Evolutionary conservation across 2,797 vertebrate genomes (phyloP), one percentile per base, ranked within the genome.

Genomic region (Chrysocyon brachyurus): DNA sequence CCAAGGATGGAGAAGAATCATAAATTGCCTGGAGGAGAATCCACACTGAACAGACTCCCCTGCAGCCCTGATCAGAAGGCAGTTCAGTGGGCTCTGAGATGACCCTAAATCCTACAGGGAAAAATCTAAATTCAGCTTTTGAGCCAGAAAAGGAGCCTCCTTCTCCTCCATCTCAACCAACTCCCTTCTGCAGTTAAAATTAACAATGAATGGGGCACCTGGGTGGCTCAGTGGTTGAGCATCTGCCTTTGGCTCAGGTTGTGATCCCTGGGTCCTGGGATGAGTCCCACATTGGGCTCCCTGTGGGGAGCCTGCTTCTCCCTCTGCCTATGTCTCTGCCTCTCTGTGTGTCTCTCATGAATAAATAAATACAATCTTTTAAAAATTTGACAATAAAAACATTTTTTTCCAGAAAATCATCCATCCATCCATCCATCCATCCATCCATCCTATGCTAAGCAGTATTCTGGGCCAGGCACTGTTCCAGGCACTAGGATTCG

Each of bases 11-110:
- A 36, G 52, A 46, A 40, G 57, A 52, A 31, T 16, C 1, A 3
- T 49, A 17, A 33, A 46, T 17, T 3, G 1, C 6, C 7, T 0
- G 0, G 3, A 40, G 36, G 59, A n/a, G 75, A 87, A 82, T 5
- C 9, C 15, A 1, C 40, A 8, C 40, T 2, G 21, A 77, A n/a
- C 8, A 3, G 31, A 33, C 5, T 2, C 63, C 12, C 79, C 31
- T 59, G 8, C 36, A 21, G 28, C 59, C 22, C 36, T 59, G 77
- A 21, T 63, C 24, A 15, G 77, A 83, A 64, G 73, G 6, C 1
- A 3, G 63, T 28, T 64, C n/a, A 9, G 6, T 6, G 17, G 56
- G 17, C 22, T 36, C 61, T 77, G 92, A 61, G 66, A 64, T 57
- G 52, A 19, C n/a, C 3, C 3, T 22, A 22, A 26, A 54, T 46